These are phyloP conservation scores for Chlamydotis undulata DNA, from an alignment of 2,113 vertebrate species.

Conservation along the genomic window DNA sequence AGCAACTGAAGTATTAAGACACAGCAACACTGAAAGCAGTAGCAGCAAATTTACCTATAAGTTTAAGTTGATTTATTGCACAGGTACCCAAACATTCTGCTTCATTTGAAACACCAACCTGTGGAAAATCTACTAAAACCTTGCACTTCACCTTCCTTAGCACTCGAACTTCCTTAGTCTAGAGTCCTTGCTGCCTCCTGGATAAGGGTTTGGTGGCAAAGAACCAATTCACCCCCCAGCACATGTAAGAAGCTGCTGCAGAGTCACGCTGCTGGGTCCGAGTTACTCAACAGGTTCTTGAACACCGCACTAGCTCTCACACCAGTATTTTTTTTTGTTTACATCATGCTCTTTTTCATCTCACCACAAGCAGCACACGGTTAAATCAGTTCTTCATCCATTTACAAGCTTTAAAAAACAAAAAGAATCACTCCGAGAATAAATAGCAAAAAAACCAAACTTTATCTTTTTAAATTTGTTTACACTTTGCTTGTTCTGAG, in stretches of 20 bases:
- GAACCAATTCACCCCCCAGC: neutral
- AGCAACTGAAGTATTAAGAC: neutral
- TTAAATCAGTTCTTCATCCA: neutral
- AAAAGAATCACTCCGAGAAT: neutral
- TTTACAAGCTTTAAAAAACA: neutral
- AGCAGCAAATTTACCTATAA: neutral
- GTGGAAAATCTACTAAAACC: neutral
- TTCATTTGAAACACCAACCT: neutral
- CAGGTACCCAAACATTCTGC: neutral
- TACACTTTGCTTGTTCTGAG: neutral
- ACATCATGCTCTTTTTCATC: neutral
- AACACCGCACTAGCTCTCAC: conserved; percentile 1
- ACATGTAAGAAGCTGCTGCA: neutral
- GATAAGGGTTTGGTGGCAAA: neutral
- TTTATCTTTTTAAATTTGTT: neutral
- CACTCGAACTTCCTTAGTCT: neutral
- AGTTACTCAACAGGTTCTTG: neutral
- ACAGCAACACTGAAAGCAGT: neutral
- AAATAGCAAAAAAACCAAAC: neutral
- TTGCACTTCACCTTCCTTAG: neutral
- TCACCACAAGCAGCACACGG: neutral
- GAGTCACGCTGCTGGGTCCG: neutral
- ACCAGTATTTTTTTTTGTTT: neutral
- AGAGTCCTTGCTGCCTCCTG: neutral
- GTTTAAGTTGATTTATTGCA: neutral